Evolutionary conservation across 2,797 vertebrate species (phyloP).

Genomic region (Chlorospingus flavigularis): DNA sequence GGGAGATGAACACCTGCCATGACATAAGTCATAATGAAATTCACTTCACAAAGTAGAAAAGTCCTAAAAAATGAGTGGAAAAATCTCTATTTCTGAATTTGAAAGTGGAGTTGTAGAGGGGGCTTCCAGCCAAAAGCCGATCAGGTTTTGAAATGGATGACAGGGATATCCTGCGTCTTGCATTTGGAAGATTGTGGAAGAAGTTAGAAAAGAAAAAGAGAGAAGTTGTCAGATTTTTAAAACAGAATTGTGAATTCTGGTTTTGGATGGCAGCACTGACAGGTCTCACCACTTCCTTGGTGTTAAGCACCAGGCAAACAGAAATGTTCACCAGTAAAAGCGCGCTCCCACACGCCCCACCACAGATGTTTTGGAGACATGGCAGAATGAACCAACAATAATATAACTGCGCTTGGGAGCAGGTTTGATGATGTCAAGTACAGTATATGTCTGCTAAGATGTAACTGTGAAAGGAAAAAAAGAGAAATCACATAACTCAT

Average conservation of each 20-base stretch:
- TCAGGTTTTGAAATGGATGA: background rate
- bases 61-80: conserved; percentile 31
- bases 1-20: conserved; percentile 59
- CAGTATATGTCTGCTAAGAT: background rate
- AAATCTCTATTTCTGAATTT: conserved; percentile 36
- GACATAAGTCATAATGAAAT: conserved; percentile 33
- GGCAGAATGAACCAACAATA: conserved; percentile 6
- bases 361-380: background rate
- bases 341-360: accelerated
- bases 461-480: background rate
- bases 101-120: background rate
- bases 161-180: background rate
- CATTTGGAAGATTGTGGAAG: background rate
- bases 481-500: background rate
- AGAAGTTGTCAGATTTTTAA: background rate
- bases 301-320: background rate
- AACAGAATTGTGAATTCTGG: background rate
- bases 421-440: background rate
- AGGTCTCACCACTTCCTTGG: background rate
- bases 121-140: background rate
- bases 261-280: background rate
- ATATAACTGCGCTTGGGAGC: background rate
- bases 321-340: background rate
- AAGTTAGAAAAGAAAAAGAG: background rate
- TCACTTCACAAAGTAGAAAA: background rate